A percentile compares a stretch with the other conserved stretches of the same genome.
phyloP scores from a whole-genome alignment of 1,140 invertebrate genomes.

The Scaptodrosophila lebanonensis region DNA sequence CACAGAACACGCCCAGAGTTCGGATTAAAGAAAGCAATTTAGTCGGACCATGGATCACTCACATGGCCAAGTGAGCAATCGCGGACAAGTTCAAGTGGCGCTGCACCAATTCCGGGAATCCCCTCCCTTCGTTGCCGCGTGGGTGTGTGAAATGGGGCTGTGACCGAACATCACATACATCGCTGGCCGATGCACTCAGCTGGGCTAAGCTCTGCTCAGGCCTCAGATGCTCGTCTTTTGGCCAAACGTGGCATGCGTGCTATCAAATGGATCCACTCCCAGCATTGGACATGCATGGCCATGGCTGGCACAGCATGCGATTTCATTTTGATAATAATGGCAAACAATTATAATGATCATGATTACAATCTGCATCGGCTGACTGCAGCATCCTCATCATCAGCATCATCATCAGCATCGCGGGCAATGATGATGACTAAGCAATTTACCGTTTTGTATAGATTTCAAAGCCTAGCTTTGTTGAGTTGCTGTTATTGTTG shows the following conservation, averaged over 20 bases:
- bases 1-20: too few relatives aligned
- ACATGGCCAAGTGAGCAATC: background rate
- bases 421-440: slow-evolving; percentile 62
- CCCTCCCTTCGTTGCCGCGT: slow-evolving; percentile 8
- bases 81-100: slow-evolving; percentile 21
- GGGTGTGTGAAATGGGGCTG: slow-evolving; percentile 65
- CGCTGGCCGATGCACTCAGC: too few relatives aligned
- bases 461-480: slow-evolving; percentile 34
- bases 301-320: slow-evolving; percentile 47
- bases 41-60: background rate
- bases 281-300: slow-evolving; percentile 27
- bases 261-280: slow-evolving; percentile 13
- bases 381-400: slow-evolving; percentile 16
- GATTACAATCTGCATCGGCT: slow-evolving; percentile 51
- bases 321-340: slow-evolving; percentile 74
- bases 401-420: slow-evolving; percentile 1
- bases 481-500: background rate
- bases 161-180: too few relatives aligned
- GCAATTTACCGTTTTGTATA: slow-evolving; percentile 67
- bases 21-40: slow-evolving; percentile 27
- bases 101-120: slow-evolving; percentile 1
- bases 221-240: background rate
- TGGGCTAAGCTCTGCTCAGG: background rate
- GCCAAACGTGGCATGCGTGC: slow-evolving; percentile 11
- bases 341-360: slow-evolving; percentile 74